Conservation (phyloP, 2,888 invertebrate genomes). For the Osmoderma eremita region DNA sequence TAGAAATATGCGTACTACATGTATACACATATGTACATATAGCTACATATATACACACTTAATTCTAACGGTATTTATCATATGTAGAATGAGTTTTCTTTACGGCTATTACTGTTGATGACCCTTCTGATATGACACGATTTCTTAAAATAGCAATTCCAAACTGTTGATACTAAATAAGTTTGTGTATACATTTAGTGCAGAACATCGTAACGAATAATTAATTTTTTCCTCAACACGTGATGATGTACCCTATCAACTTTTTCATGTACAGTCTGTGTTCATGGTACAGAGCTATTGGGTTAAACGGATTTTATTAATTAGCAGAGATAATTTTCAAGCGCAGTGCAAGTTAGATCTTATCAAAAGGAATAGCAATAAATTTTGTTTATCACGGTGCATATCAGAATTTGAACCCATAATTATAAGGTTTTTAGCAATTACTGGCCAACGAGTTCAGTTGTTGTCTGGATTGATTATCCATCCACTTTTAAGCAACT, state of each 20-base stretch:
- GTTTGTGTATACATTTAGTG: not conserved
- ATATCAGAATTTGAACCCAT: not conserved
- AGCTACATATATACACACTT: too few species aligned
- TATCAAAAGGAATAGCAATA: not conserved
- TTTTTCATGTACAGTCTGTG: not conserved
- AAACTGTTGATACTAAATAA: conserved; percentile 4
- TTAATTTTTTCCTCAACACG: conserved; percentile 7
- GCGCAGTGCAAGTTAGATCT: not conserved
- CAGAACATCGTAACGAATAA: not conserved
- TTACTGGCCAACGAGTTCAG: too few species aligned
- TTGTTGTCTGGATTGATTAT: too few species aligned
- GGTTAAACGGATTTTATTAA: conserved; percentile 26
- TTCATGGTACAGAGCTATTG: not conserved
- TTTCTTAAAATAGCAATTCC: conserved; percentile 22
- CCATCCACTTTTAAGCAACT: too few species aligned
- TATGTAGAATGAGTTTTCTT: too few species aligned
- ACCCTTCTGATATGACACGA: conserved; percentile 11
- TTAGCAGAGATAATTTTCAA: conserved; percentile 20
- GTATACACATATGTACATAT: too few species aligned
- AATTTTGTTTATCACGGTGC: conserved; percentile 14
- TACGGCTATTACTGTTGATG: not conserved
- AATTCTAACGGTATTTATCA: too few species aligned
- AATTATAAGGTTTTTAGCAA: too few species aligned
- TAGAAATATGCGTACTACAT: too few species aligned
- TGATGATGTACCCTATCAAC: conserved; percentile 1